phyloP scores from a whole-genome alignment of 1,140 invertebrate species.

The Chironomus striatipennis region DNA sequence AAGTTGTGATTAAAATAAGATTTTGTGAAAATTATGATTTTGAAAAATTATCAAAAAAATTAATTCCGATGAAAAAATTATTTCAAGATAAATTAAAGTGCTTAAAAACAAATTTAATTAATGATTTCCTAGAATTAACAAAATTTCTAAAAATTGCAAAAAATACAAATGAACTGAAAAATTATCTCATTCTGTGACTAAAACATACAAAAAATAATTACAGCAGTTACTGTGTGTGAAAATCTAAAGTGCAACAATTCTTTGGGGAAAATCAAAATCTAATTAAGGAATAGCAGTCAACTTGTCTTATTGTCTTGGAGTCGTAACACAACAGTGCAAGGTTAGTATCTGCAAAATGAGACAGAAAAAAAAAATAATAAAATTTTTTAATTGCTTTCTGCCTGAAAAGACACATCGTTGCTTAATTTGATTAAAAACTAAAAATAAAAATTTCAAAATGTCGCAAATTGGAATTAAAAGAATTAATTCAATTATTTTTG shows the following conservation, averaged over 20 bases:
- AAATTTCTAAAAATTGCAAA: neutral
- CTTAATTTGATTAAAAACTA: neutral
- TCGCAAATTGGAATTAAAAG: neutral
- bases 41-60: too few species aligned
- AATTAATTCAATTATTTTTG: neutral
- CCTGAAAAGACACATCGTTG: neutral
- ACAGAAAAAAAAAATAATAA: neutral
- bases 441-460: neutral
- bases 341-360: conserved; percentile 14
- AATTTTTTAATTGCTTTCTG: neutral
- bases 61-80: too few species aligned
- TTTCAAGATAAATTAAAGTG: too few species aligned
- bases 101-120: too few species aligned
- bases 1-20: too few species aligned
- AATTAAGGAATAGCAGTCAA: neutral
- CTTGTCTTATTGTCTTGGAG: neutral
- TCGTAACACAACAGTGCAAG: neutral
- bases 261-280: neutral
- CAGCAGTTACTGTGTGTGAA: neutral
- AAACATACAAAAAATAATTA: neutral
- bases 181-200: neutral
- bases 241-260: neutral
- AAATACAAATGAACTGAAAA: neutral
- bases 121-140: too few species aligned
- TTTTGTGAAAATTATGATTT: too few species aligned